Base-by-base conservation (phyloP, 37 sponge, comb jelly and placozoan genomes). In the Aplysina aerophoba region DNA sequence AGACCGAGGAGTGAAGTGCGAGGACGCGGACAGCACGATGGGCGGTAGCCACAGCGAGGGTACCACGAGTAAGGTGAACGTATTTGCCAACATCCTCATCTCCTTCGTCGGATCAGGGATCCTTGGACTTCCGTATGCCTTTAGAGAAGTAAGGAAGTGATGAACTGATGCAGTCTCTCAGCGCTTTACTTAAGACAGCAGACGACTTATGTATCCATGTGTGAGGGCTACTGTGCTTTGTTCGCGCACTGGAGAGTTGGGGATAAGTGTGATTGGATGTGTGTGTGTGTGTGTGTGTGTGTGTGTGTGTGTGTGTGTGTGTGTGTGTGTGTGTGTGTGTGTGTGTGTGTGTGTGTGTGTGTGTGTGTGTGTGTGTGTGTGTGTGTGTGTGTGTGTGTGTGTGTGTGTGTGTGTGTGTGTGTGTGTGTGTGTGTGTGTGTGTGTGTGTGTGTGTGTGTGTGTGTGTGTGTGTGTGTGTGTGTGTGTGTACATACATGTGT, bases 51-150 rank as follows among this genome's bases (percentile, higher is more conserved):
- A 44, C 50, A 44, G 6, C 73, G 89, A 86, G 27, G 89, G 89
- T 0, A 92, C 93, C 0, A 19, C 66, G 67, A 89, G 89, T 44
- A 44, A 67, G 4, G 22, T 92, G 65, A 98, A 96, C 55, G 84
- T 94, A 20, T 98, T 94, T 59, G 99, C 91, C 53, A 98, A 98
- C 82, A 96, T 98, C 58, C 90, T 94, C 82, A 98, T 98, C 21
- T 92, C 99, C 0, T 98, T 98, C 84, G 89, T 98, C 53, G 99
- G 99, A 67, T 92, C 99, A 53, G 99, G 99, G 2, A 91, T 98
- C 39, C 86, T 98, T 0, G 99, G 96, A 8, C 86, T 98, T 0
- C 99, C 99, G 0, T 98, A 90, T 78, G 99, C 99, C 28, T 98
- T 96, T 90, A 95, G 88, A 86, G 96, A 98, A 87, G 99, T 97